Conservation (phyloP, 2,888 invertebrate species). For the Malthinus seriepunctatus region DNA sequence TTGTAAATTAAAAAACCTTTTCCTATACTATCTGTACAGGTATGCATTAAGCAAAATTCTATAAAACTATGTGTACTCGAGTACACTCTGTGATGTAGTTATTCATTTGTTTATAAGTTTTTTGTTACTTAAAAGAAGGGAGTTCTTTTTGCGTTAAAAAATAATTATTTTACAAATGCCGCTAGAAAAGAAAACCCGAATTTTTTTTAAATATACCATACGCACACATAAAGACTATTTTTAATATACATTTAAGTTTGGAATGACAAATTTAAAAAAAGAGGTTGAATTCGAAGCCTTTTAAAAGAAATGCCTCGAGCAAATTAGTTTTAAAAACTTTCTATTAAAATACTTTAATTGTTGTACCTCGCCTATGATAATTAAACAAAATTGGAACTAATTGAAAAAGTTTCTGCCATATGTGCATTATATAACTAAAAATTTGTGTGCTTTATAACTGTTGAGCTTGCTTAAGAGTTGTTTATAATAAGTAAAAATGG, state of each 20-base stretch:
- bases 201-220: no score
- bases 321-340: no score
- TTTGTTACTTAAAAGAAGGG: slow-evolving; percentile 1
- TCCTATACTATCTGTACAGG: no score
- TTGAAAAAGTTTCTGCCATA: no score
- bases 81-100: slow-evolving; percentile 17
- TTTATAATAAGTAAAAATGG: background rate
- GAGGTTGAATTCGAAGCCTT: no score
- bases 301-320: no score
- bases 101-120: slow-evolving; percentile 4
- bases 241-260: background rate
- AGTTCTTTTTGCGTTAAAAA: background rate
- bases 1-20: no score
- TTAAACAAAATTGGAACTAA: background rate
- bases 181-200: background rate
- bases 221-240: background rate
- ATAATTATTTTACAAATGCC: background rate
- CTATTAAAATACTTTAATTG: background rate
- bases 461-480: slow-evolving; percentile 8
- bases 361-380: background rate
- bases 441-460: slow-evolving; percentile 1
- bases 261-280: no score
- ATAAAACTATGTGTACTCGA: no score
- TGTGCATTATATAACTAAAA: no score
- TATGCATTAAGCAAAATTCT: no score